Evolutionary conservation across 2,888 invertebrate species (phyloP).

Genomic region (Lasioglossum zephyrum): DNA sequence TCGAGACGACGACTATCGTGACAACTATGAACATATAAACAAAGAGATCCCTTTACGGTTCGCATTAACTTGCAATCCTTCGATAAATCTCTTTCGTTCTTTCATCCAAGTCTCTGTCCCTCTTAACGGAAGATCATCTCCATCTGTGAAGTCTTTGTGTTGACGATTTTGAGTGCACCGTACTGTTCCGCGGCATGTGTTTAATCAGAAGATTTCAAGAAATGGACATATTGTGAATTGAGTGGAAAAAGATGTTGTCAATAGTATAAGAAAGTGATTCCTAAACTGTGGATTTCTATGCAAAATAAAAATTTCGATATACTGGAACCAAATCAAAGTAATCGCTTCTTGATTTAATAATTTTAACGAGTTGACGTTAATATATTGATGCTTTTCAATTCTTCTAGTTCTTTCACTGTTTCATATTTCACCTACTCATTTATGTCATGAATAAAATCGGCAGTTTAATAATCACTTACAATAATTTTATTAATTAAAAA

Average conservation of each 20-base stretch:
- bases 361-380: neutral
- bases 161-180: slow-evolving; percentile 24
- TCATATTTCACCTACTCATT: neutral
- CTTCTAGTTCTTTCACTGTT: neutral
- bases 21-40: slow-evolving; percentile 60
- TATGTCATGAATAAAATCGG: neutral
- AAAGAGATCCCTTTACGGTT: slow-evolving; percentile 60
- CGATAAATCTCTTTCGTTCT: slow-evolving; percentile 49
- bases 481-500: neutral
- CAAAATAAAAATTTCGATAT: no score
- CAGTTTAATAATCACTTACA: neutral
- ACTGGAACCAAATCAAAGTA: neutral
- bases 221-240: neutral
- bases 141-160: slow-evolving; percentile 2
- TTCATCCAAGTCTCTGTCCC: neutral
- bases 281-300: neutral
- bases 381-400: neutral
- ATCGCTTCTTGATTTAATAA: neutral
- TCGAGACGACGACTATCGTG: slow-evolving; percentile 59
- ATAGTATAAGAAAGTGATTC: neutral
- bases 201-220: neutral
- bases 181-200: slow-evolving; percentile 21
- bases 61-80: slow-evolving; percentile 58
- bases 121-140: slow-evolving; percentile 44
- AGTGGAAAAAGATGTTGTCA: neutral